A percentile compares a stretch with the other conserved stretches of the same genome.
These are phyloP conservation scores for Neodiprion virginianus DNA, from an alignment of 1,140 invertebrate species.

Conservation along the genomic window DNA sequence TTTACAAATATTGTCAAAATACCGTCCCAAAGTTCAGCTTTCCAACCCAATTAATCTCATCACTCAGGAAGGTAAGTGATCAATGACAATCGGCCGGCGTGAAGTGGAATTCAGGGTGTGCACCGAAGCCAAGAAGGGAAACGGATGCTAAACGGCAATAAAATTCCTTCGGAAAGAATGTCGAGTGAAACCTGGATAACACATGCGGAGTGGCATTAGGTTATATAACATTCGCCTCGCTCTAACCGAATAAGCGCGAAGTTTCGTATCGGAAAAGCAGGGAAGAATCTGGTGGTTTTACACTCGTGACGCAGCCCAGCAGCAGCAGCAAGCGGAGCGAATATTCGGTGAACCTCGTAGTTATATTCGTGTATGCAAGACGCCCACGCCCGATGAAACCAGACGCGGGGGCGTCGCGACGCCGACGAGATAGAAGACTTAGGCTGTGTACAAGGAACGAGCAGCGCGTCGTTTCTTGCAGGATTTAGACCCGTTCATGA, in stretches of 20 bases:
- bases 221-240: neutral
- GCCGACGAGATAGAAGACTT: neutral
- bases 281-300: conserved; percentile 45
- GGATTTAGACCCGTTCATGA: conserved; percentile 44
- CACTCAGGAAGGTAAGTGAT: no score
- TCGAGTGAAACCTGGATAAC: neutral
- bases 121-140: no score
- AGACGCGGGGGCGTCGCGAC: conserved; percentile 10
- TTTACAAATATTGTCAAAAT: no score
- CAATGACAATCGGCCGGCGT: no score
- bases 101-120: neutral
- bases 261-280: conserved; percentile 43
- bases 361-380: neutral
- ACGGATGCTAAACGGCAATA: no score
- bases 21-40: no score
- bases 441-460: neutral
- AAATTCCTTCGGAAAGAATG: neutral
- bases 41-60: no score
- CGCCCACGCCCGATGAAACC: neutral
- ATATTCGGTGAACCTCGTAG: conserved; percentile 26
- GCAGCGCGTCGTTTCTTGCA: conserved; percentile 36
- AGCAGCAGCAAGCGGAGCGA: conserved; percentile 19
- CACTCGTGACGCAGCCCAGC: conserved; percentile 14
- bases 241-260: neutral
- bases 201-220: conserved; percentile 1